These are phyloP conservation scores for Meteorus sp. DNA, from an alignment of 1,140 invertebrate genomes.

Conservation along the genomic window DNA sequence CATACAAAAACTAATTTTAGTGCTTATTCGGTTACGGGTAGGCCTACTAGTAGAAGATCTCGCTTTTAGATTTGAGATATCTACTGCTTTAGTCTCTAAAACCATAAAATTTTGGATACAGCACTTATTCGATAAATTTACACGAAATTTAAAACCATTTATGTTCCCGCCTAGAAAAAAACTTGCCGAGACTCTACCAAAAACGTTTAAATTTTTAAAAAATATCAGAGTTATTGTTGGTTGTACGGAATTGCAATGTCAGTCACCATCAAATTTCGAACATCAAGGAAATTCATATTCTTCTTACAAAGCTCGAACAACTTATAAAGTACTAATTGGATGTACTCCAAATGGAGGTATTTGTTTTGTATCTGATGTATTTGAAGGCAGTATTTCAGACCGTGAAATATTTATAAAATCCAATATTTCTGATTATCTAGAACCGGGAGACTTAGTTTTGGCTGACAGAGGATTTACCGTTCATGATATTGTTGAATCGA, in stretches of 20 bases:
- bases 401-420: too few relatives aligned
- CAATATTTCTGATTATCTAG: not conserved
- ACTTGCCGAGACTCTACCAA: slow-evolving; percentile 10
- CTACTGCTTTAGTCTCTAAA: slow-evolving; percentile 12
- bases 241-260: not conserved
- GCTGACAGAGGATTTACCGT: slow-evolving; percentile 11
- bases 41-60: slow-evolving; percentile 21
- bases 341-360: too few relatives aligned
- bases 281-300: slow-evolving; percentile 2
- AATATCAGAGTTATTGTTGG: not conserved
- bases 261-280: not conserved
- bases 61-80: slow-evolving; percentile 24
- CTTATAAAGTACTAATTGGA: too few relatives aligned
- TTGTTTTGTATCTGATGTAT: not conserved
- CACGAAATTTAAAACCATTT: slow-evolving; percentile 13
- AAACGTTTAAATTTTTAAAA: not conserved
- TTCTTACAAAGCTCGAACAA: too few relatives aligned
- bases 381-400: not conserved
- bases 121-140: slow-evolving; percentile 28
- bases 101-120: slow-evolving; percentile 24
- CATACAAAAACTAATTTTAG: slow-evolving; percentile 27
- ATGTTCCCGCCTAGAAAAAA: slow-evolving; percentile 27
- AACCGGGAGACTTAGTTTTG: not conserved
- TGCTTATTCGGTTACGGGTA: slow-evolving; percentile 14
- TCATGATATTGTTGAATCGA: slow-evolving; percentile 31